Evolutionary conservation across 2,797 vertebrate genomes (phyloP), one percentile per base, ranked within the genome.

Genomic region (Scolopax bukidnonensis): DNA sequence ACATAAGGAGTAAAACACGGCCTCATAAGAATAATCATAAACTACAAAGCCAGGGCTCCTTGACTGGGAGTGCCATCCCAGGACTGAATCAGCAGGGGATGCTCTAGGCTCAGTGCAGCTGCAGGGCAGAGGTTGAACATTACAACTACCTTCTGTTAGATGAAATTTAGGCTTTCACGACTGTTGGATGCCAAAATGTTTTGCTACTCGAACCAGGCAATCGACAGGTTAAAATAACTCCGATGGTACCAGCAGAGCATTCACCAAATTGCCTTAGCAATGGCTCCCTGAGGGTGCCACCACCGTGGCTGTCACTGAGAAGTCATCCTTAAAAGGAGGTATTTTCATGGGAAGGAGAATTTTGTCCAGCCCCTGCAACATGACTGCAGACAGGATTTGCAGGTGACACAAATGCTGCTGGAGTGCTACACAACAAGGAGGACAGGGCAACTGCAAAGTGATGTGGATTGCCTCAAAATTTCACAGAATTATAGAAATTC

Each of bases 21-120:
- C 24, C 32, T 84, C n/a, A 59, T 43, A 74, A 63, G 77, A 70
- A 9, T 2, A 57, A 57, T 36, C 17, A 51, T 30, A 10, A 75
- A 32, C 9, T n/a, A 28, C 24, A 5, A 1, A 38, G 48, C 59
- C 67, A 24, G 21, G 67, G 30, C 48, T 75, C 24, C 70, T 36
- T 18, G 21, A 2, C 50, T 47, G 41, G 80, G 36, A 57, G 24
- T 95, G 95, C 90, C 95, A 87, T 95, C 96, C 64, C 3, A 4
- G 75, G 81, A 38, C 14, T 38, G 41, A 70, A 73, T 82, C 93
- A 93, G 93, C 82, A 96, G 92, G 77, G 89, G 90, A 89, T 95
- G 96, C 96, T 96, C 75, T 92, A 95, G 87, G 82, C 87, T 92
- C 63, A 96, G 79, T 32, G 65, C 76, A 88, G 93, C 64, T 54